Evolutionary conservation across 2,888 invertebrate genomes (phyloP).

Genomic region (Pristionchus entomophagus): DNA sequence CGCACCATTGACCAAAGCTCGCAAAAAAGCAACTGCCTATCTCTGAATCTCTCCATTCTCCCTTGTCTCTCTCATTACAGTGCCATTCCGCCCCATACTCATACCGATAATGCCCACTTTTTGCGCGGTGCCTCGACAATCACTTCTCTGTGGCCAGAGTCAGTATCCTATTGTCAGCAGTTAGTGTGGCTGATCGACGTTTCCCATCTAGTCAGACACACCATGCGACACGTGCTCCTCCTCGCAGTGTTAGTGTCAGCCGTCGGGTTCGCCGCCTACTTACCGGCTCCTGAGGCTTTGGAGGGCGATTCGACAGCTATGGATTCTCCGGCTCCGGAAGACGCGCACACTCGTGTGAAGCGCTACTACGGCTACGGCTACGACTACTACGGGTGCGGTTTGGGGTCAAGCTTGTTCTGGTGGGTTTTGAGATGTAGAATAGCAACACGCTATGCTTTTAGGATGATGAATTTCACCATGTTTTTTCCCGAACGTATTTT

Average conservation of each 20-base stretch:
- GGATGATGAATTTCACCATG: too few species aligned
- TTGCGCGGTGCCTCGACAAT: background rate
- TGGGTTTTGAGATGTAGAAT: background rate
- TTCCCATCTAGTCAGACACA: too few species aligned
- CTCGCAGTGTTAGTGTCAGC: background rate
- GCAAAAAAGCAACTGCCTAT: background rate
- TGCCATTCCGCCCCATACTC: conserved; percentile 12
- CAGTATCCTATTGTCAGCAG: background rate
- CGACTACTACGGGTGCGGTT: conserved; percentile 49
- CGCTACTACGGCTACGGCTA: conserved; percentile 47
- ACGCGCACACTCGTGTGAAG: conserved; percentile 27
- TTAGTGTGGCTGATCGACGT: too few species aligned
- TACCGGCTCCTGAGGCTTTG: background rate
- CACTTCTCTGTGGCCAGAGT: background rate
- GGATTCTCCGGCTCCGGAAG: background rate
- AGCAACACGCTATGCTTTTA: background rate
- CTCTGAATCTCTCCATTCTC: background rate
- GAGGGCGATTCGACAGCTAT: background rate
- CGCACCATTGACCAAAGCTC: conserved; percentile 7
- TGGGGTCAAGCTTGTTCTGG: conserved; percentile 13
- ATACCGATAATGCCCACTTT: background rate
- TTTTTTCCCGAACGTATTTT: too few species aligned
- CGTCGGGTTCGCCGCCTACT: background rate
- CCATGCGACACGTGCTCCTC: background rate
- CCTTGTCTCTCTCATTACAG: conserved; percentile 11